Base-by-base conservation (phyloP, 2,113 vertebrate genomes). In the Cyphomyrus plagiostoma region DNA sequence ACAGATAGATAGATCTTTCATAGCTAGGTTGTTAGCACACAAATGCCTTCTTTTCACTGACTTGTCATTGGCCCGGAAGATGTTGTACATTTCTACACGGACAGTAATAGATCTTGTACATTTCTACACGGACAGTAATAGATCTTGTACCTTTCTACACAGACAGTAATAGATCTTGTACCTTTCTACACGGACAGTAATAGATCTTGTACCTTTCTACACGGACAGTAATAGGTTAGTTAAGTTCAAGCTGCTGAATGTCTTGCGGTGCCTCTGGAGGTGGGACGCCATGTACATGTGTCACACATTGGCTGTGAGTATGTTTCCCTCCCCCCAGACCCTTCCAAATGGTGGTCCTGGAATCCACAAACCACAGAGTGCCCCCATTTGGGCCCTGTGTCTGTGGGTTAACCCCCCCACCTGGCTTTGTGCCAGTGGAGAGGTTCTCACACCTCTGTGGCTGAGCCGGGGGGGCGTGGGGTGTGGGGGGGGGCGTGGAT, bases 321-420 rank as follows among this genome's bases (percentile, higher is more conserved):
- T 48, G 82, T 84, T 84, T 84, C 17, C 82, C 45, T 84, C 82
- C 45, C 66, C 48, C 15, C 88, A 52, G 6, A 10, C 19, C 93
- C 91, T 94, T 93, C 95, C 95, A 96, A 96, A 96, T 96, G 96
- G 95, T 91, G 90, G 92, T 92, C 88, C 87, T 87, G 88, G 89
- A 89, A 89, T 90, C 66, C 82, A n/a, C 30, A 56, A 93, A 89
- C 91, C 86, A 88, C 89, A 82, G 85, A 89, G 92, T 90, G 94
- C 93, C 93, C 94, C 95, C 95, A 94, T 96, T 95, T 96, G 88
- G 50, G 77, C 66, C 26, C 48, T 83, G 35, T 4, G 49, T 89
- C 48, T 89, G 49, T 94, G 93, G 90, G 89, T 56, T 89, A 62
- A 87, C 74, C 21, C 46, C 46, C n/a, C 58, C 46, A 88, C 90